These are phyloP conservation scores for Pelosia muscerda DNA, from an alignment of 2,888 invertebrate genomes.

Conservation along the genomic window DNA sequence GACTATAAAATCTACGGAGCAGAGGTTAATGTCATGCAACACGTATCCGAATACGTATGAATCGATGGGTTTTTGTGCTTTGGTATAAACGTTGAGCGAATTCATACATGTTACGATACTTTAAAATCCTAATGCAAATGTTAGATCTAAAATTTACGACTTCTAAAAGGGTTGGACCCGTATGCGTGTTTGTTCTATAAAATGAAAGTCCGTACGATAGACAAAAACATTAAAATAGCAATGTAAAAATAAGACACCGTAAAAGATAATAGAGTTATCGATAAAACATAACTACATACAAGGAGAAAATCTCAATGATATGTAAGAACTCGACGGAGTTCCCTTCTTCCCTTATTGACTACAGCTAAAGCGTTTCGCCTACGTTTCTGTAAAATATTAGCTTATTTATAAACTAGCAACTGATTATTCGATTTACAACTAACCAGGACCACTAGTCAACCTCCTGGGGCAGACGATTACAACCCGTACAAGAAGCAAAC, in stretches of 20 bases:
- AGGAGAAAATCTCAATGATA: conserved; percentile 86
- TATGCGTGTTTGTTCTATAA: conserved; percentile 81
- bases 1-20: conserved; percentile 84
- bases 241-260: conserved; percentile 73
- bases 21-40: conserved; percentile 75
- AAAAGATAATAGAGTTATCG: conserved; percentile 64
- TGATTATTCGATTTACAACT: conserved; percentile 59
- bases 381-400: conserved; percentile 73
- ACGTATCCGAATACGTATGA: conserved; percentile 80
- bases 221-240: conserved; percentile 71
- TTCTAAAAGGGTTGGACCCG: conserved; percentile 86
- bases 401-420: conserved; percentile 75
- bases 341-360: conserved; percentile 79
- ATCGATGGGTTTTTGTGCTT: conserved; percentile 87
- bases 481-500: conserved; percentile 55
- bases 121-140: conserved; percentile 83
- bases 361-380: conserved; percentile 83
- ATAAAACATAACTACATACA: conserved; percentile 73
- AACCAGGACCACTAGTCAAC: conserved; percentile 40
- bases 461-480: conserved; percentile 40
- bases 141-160: conserved; percentile 83
- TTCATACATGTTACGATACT: conserved; percentile 80
- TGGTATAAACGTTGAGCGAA: conserved; percentile 87
- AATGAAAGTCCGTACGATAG: conserved; percentile 68
- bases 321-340: conserved; percentile 84